Evolutionary conservation across 2,888 invertebrate genomes (phyloP).

Genomic region (Drosophila nr. perissopoda): DNA sequence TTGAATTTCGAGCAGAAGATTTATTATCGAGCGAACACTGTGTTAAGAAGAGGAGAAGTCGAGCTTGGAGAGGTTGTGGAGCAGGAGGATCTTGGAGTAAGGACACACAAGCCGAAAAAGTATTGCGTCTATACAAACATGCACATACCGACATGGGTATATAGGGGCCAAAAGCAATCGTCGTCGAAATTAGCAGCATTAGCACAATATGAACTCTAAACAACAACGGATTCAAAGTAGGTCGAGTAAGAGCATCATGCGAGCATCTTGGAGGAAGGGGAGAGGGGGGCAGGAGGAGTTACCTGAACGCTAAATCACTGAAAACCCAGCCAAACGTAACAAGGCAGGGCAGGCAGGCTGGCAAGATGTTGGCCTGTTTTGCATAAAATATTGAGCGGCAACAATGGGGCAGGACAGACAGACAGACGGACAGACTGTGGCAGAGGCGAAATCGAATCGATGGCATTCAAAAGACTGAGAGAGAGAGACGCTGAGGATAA

Average conservation of each 20-base stretch:
- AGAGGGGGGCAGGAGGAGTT: not conserved
- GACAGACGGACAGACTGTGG: not conserved
- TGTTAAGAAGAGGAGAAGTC: not conserved
- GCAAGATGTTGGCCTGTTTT: constrained; percentile 47
- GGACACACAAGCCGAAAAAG: constrained; percentile 8
- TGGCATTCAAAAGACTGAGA: constrained; percentile 9
- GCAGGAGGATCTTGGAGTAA: not conserved
- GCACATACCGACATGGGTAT: not conserved
- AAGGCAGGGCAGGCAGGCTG: not conserved
- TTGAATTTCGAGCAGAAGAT: not conserved
- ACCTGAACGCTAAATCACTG: constrained; percentile 47
- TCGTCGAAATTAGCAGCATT: constrained; percentile 22
- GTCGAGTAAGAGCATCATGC: constrained; percentile 38
- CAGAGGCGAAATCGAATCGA: constrained; percentile 15
- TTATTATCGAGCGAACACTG: not conserved
- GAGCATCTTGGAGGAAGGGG: constrained; percentile 10
- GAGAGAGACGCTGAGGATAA: constrained; percentile 39
- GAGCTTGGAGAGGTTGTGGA: not conserved
- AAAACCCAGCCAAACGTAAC: constrained; percentile 4
- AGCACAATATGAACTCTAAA: constrained; percentile 51
- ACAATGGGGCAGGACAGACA: constrained; percentile 19
- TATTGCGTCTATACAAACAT: not conserved
- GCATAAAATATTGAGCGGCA: constrained; percentile 72
- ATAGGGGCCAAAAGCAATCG: constrained; percentile 4
- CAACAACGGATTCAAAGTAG: constrained; percentile 61